These are phyloP conservation scores for Aproaerema taeniolella DNA, from an alignment of 2,888 invertebrate genomes.

Conservation along the genomic window DNA sequence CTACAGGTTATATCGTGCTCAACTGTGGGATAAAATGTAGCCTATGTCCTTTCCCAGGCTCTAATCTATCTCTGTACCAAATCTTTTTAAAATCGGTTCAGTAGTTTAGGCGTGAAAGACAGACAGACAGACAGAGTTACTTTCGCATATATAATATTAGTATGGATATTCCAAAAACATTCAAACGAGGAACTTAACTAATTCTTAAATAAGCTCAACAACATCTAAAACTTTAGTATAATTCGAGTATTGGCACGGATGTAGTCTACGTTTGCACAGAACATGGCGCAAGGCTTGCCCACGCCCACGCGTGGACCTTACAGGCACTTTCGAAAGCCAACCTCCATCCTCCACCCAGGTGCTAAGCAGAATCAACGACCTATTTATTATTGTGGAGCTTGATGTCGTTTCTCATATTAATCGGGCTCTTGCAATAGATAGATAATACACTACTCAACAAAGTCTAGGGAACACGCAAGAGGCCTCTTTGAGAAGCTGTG, in stretches of 20 bases:
- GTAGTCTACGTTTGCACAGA: slow-evolving; percentile 23
- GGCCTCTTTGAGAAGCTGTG: too few species aligned
- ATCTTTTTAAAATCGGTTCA: background rate
- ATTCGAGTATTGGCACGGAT: background rate
- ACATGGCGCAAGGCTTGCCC: slow-evolving; percentile 32
- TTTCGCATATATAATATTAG: background rate
- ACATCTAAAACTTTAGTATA: too few species aligned
- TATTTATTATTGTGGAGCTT: background rate
- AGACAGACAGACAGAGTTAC: background rate
- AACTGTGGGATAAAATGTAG: background rate
- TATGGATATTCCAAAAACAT: background rate
- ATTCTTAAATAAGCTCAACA: too few species aligned
- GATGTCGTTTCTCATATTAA: too few species aligned
- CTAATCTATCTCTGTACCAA: background rate
- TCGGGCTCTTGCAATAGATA: too few species aligned
- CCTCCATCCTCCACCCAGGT: too few species aligned
- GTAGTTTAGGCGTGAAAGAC: background rate
- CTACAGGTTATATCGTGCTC: too few species aligned
- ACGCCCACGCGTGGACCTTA: slow-evolving; percentile 31
- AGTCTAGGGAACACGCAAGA: too few species aligned
- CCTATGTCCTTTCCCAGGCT: background rate
- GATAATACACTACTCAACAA: too few species aligned
- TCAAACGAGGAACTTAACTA: background rate
- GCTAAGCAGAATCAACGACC: slow-evolving; percentile 4
- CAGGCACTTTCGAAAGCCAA: slow-evolving; percentile 18